Conservation (phyloP, 2,113 vertebrate genomes). For the Dinomys branickii region DNA sequence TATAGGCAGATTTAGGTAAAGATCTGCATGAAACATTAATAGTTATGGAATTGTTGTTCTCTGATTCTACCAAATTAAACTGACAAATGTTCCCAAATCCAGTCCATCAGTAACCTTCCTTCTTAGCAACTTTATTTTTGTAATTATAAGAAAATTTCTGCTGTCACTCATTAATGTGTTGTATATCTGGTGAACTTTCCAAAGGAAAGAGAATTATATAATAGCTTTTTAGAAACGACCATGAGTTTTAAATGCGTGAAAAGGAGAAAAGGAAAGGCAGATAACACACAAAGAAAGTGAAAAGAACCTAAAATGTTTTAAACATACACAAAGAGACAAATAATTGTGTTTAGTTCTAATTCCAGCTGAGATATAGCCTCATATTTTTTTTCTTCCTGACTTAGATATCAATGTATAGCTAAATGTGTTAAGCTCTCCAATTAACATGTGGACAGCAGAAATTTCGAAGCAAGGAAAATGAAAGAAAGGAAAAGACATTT, state of each 20-base stretch:
- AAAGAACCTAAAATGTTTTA: slow-evolving; percentile 62
- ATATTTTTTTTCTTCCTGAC: neutral
- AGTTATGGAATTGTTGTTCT: neutral
- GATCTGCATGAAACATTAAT: neutral
- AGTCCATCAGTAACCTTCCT: neutral
- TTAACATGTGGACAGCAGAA: slow-evolving; percentile 51
- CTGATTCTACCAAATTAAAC: slow-evolving; percentile 16
- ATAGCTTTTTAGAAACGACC: slow-evolving; percentile 47
- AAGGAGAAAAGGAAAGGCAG: slow-evolving; percentile 59
- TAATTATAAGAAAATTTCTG: slow-evolving; percentile 42
- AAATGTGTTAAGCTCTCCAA: slow-evolving; percentile 48
- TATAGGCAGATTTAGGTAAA: neutral
- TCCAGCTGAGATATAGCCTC: slow-evolving; percentile 46
- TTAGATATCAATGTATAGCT: slow-evolving; percentile 30
- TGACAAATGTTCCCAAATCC: neutral
- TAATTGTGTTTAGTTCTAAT: slow-evolving; percentile 63
- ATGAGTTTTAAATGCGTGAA: neutral
- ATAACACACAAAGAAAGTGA: neutral
- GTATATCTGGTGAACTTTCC: slow-evolving; percentile 37
- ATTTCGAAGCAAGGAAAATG: slow-evolving; percentile 62
- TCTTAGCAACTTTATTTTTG: slow-evolving; percentile 10
- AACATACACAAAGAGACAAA: slow-evolving; percentile 10
- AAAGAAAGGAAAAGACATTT: slow-evolving; percentile 47
- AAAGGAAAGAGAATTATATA: slow-evolving; percentile 58
- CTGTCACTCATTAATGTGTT: slow-evolving; percentile 49